phyloP scores from a whole-genome alignment of 2,888 invertebrate genomes.

The Girardia tigrina region DNA sequence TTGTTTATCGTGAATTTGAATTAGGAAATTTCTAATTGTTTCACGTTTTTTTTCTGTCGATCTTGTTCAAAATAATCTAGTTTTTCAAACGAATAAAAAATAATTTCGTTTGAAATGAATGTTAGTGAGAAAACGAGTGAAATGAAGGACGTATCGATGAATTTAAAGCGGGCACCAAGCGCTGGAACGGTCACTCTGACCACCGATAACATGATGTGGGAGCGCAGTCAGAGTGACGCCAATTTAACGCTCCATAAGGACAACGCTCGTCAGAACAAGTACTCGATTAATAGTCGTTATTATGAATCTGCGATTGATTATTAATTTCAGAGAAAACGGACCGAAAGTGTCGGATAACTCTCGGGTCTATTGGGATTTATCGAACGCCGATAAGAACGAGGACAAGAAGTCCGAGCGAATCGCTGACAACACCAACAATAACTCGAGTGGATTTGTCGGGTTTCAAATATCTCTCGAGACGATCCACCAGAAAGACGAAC shows the following conservation, averaged over 20 bases:
- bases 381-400: neutral
- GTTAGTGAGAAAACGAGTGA: neutral
- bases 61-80: too few relatives aligned
- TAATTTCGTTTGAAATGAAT: too few relatives aligned
- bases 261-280: too few relatives aligned
- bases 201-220: neutral
- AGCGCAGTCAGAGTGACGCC: neutral
- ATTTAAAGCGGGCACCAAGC: neutral
- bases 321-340: neutral
- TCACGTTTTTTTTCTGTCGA: neutral
- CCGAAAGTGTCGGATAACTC: neutral
- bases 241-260: neutral
- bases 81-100: too few relatives aligned
- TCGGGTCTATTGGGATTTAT: constrained; percentile 7
- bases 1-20: neutral
- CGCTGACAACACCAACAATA: neutral
- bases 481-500: neutral
- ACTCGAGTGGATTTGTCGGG: neutral
- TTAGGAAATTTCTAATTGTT: neutral
- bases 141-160: neutral
- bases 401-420: neutral
- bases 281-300: too few relatives aligned
- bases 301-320: too few relatives aligned
- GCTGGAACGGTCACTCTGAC: neutral
- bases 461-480: constrained; percentile 8